A percentile compares a stretch with the other conserved stretches of the same genome.
Evolutionary conservation across 2,797 vertebrate genomes (phyloP).

Genomic region (Gallirallus australis): DNA sequence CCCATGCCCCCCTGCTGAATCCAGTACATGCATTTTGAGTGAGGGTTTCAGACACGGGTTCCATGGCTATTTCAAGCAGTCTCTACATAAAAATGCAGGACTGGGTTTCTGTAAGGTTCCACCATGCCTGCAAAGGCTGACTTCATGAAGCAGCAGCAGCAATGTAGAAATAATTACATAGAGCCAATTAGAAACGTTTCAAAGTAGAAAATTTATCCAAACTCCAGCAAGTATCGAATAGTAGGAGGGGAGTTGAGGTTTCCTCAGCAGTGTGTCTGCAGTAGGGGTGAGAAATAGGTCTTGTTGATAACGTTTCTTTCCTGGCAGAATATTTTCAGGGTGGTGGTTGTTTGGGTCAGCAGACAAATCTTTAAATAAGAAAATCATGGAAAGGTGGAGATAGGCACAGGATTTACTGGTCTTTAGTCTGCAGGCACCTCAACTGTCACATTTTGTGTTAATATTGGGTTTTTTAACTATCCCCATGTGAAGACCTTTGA

Average conservation of each 20-base stretch:
- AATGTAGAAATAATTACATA: background rate
- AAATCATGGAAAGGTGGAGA: background rate
- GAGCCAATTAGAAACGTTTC: background rate
- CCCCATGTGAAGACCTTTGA: background rate
- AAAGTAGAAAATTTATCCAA: background rate
- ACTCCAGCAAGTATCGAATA: background rate
- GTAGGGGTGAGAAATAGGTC: background rate
- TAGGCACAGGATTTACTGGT: background rate
- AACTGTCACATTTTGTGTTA: background rate
- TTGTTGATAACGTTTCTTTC: background rate
- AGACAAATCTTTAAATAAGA: background rate
- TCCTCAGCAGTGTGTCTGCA: background rate
- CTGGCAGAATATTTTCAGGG: background rate
- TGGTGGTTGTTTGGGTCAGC: background rate
- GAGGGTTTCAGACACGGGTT: background rate
- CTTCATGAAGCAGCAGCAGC: background rate
- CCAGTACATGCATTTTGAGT: rapidly evolving
- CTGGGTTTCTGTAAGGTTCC: background rate
- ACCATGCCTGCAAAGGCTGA: background rate
- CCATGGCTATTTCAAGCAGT: background rate
- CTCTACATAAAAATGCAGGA: background rate
- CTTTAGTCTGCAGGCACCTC: background rate
- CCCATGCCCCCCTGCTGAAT: background rate
- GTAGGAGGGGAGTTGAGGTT: background rate
- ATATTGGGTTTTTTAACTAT: background rate